Base-by-base conservation (phyloP, 2,113 vertebrate species). In the Colossoma macropomum region DNA sequence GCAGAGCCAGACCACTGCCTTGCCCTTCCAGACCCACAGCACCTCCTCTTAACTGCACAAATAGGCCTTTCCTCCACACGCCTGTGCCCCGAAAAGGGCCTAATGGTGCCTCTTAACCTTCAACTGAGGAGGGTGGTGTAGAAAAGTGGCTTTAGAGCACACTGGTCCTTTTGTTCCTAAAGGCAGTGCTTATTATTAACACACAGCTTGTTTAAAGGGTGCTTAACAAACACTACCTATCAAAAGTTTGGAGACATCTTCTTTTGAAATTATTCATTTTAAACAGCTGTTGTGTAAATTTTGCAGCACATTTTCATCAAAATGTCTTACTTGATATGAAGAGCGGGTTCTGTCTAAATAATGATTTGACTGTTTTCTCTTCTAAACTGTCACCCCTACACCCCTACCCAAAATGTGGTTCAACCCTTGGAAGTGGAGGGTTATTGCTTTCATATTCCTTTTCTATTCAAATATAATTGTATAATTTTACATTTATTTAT, bases 1-100 rank as follows among this genome's bases (percentile, higher is more conserved):
- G 86, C 79, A 82, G 82, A 88, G 90, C 86, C 88, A 86, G 92
- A 90, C 60, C 27, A 82, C 84, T 85, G 85, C 85, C 85, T 86
- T 25, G 25, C 85, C 27, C 34, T 25, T 27, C 34, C 79, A 75
- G 50, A 80, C 74, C 81, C 25, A 27, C 30, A 75, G 63, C 45
- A 45, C 66, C 77, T 75, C 65, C 77, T 62, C 59, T 74, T 75
- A 82, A 71, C 76, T 77, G 48, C 86, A 83, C 82, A 90, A 91
- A 88, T 89, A 65, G 84, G 85, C 59, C 86, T 75, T 75, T 54
- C 63, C 85, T 90, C 84, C 78, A 85, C 38, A 70, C 86, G 81
- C 89, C 89, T 89, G 48, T 75, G 83, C 72, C 85, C 45, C 45
- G 86, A 84, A 86, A 90, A 79, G 81, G 86, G 81, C 85, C 90